Conservation (phyloP, 2,888 invertebrate genomes). For the Cerastis rubricosa region DNA sequence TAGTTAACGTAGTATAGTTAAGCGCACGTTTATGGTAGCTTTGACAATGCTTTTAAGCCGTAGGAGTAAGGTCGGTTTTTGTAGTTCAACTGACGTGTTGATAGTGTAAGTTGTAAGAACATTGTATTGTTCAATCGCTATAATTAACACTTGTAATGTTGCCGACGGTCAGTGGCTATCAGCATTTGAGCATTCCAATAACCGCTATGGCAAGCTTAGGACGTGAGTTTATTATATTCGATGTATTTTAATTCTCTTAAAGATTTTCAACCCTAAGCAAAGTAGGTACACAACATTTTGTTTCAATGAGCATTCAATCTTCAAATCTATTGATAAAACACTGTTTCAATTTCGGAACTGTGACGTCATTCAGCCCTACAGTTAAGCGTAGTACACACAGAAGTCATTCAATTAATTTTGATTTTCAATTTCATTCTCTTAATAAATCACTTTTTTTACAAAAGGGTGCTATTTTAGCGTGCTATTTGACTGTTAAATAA, state of each 20-base stretch:
- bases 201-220: background rate
- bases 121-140: conserved; percentile 54
- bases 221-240: background rate
- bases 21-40: background rate
- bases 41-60: background rate
- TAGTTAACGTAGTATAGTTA: conserved; percentile 23
- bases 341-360: conserved; percentile 1
- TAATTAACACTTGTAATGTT: conserved; percentile 52
- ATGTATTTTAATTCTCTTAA: background rate
- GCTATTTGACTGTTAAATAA: conserved; percentile 34
- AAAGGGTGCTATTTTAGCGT: conserved; percentile 20
- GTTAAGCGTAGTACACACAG: conserved; percentile 29
- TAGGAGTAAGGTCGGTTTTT: conserved; percentile 12
- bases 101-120: conserved; percentile 38
- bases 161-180: conserved; percentile 28
- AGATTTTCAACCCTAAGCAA: background rate
- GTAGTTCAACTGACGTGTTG: background rate
- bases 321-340: conserved; percentile 6
- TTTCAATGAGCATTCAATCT: conserved; percentile 26
- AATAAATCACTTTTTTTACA: conserved; percentile 1
- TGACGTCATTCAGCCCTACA: background rate
- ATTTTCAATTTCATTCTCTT: conserved; percentile 21
- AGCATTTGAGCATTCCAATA: conserved; percentile 58
- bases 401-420: conserved; percentile 35
- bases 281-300: background rate